Base-by-base conservation (phyloP, 2,113 vertebrate genomes). In the Bungarus multicinctus region DNA sequence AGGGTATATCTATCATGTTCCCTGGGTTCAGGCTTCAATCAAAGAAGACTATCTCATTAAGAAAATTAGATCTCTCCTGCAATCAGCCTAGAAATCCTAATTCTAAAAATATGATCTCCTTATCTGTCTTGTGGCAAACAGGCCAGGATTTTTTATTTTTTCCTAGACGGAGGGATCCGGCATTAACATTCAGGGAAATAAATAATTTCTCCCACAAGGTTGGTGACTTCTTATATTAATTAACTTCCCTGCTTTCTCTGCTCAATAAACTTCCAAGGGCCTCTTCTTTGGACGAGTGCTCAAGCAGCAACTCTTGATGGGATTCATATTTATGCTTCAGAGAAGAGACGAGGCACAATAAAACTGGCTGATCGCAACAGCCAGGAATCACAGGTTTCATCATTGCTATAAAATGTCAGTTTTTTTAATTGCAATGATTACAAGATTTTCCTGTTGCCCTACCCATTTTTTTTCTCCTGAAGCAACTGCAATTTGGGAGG, bases 331-430 rank as follows among this genome's bases (percentile, higher is more conserved):
- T 55, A 88, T 53, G 34, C 30, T 52, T 60, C 34, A 58, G 55
- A 64, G 86, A 85, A 89, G 60, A 93, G 22, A 0, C 34, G 14
- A 50, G 69, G 64, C 64, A 87, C 25, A 89, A 89, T 89, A 93
- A 93, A 91, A 43, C 3, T 93, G 93, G 89, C 22, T 91, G 81
- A 89, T 58, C 20, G 93, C 88, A 88, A 85, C 45, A 93, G 50
- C 55, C 58, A 87, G 20, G 12, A 91, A 93, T 47, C 86, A 39
- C 52, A 50, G 92, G 39, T 0, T 0, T 39, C 88, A 60, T 14
- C 52, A 50, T 39, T 2, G 14, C 39, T 60, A 60, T 43, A 93
- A 92, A 57, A 94, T 87, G 1, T 30, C 11, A 22, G 16, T 3
- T 93, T 94, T 47, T 85, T 90, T 53, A 55, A 69, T 1, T 25